phyloP scores from a whole-genome alignment of 1,140 invertebrate genomes.

The Heterodera carotae region DNA sequence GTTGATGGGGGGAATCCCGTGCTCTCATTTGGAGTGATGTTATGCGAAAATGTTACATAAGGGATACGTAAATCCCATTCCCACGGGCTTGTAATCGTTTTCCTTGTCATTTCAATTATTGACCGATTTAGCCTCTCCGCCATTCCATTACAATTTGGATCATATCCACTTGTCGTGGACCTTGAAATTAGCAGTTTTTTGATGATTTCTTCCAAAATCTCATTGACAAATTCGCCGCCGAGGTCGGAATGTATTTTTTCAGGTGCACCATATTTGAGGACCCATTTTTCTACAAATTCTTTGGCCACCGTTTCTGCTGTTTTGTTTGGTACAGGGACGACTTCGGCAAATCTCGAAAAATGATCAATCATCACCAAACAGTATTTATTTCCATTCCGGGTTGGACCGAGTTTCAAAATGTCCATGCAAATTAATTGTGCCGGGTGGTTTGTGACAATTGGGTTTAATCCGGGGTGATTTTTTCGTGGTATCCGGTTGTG shows the following conservation, averaged over 20 bases:
- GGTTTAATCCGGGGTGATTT: background rate
- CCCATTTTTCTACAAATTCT: background rate
- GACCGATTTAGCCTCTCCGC: background rate
- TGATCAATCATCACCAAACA: slow-evolving; percentile 10
- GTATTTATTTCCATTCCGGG: background rate
- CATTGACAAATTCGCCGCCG: slow-evolving; percentile 5
- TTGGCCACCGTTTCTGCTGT: background rate
- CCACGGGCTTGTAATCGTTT: background rate
- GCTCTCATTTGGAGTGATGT: background rate
- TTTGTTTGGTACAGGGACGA: background rate
- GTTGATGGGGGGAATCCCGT: background rate
- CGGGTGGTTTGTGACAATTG: background rate
- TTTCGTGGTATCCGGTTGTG: background rate
- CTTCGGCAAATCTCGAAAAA: background rate
- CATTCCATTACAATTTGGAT: background rate
- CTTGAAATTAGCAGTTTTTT: background rate
- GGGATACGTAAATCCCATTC: background rate
- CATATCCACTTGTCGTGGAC: background rate
- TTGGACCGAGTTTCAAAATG: slow-evolving; percentile 6
- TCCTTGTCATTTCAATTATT: background rate
- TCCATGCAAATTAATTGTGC: slow-evolving; percentile 3
- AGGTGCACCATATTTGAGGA: slow-evolving; percentile 5
- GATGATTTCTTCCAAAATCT: background rate
- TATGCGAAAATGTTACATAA: background rate
- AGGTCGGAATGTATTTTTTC: background rate